Conservation (phyloP, 2,797 vertebrate genomes). For the Sciaenops ocellatus region DNA sequence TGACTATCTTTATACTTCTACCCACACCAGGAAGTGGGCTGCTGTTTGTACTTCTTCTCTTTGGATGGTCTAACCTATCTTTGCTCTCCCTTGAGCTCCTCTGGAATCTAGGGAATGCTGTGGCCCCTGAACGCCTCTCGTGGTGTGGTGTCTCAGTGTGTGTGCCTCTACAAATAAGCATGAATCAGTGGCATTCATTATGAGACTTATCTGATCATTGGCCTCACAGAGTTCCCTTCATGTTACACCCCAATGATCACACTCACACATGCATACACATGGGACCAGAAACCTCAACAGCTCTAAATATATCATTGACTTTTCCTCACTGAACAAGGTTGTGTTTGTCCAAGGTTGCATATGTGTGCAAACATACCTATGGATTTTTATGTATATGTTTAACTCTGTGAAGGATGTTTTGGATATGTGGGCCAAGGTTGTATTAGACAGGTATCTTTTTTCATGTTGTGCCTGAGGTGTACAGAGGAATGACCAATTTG, state of each 20-base stretch:
- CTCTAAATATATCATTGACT: constrained; percentile 43
- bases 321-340: constrained; percentile 44
- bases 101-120: constrained; percentile 78
- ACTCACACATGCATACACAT: not conserved
- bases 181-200: constrained; percentile 69
- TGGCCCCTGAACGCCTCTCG: constrained; percentile 62
- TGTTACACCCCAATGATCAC: constrained; percentile 38
- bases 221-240: constrained; percentile 56
- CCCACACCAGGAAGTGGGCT: constrained; percentile 60
- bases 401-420: constrained; percentile 54
- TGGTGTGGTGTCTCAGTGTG: constrained; percentile 29
- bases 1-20: constrained; percentile 53
- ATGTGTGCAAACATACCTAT: constrained; percentile 50
- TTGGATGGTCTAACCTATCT: constrained; percentile 59
- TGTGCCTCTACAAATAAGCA: constrained; percentile 49
- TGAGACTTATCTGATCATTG: constrained; percentile 64
- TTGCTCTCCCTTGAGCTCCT: constrained; percentile 63
- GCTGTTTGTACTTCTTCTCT: constrained; percentile 61
- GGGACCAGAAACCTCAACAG: not conserved
- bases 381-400: constrained; percentile 49
- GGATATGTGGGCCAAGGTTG: constrained; percentile 36
- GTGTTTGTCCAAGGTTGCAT: constrained; percentile 44
- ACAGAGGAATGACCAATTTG: constrained; percentile 29
- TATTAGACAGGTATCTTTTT: constrained; percentile 46
- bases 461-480: constrained; percentile 32